These are phyloP conservation scores for Trachelus stipa DNA, from an alignment of 2,888 invertebrate genomes.

Conservation along the genomic window DNA sequence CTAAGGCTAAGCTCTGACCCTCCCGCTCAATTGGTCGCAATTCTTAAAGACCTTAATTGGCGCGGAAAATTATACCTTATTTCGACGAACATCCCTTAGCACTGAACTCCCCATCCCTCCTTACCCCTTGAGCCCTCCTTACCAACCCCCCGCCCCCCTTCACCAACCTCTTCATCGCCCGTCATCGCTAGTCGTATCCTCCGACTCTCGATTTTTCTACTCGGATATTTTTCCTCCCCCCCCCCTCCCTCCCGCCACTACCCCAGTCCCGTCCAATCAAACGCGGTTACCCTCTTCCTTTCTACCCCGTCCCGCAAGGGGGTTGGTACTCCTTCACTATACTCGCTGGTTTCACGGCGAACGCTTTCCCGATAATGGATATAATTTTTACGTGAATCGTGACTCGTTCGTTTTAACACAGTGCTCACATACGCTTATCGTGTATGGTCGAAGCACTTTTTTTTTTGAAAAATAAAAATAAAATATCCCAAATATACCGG, in stretches of 20 bases:
- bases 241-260: rapidly evolving
- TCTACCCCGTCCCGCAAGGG: neutral
- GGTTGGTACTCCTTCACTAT: neutral
- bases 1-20: conserved; percentile 62
- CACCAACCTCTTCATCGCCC: neutral
- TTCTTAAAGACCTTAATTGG: conserved; percentile 68
- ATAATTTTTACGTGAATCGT: neutral
- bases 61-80: conserved; percentile 67
- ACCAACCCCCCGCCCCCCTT: neutral
- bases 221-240: conserved; percentile 34
- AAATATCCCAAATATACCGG: neutral
- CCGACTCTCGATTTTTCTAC: conserved; percentile 28
- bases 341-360: neutral
- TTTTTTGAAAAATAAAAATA: neutral
- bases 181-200: conserved; percentile 17
- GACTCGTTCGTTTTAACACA: neutral
- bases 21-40: conserved; percentile 66
- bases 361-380: neutral
- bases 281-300: conserved; percentile 3
- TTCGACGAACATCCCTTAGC: conserved; percentile 36
- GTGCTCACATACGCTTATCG: neutral
- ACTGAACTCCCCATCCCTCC: neutral
- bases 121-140: conserved; percentile 29
- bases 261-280: conserved; percentile 5
- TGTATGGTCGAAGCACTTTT: neutral